Evolutionary conservation across 2,888 invertebrate species (phyloP), one percentile per base, ranked within the genome.

Genomic region (Coremacera marginata): DNA sequence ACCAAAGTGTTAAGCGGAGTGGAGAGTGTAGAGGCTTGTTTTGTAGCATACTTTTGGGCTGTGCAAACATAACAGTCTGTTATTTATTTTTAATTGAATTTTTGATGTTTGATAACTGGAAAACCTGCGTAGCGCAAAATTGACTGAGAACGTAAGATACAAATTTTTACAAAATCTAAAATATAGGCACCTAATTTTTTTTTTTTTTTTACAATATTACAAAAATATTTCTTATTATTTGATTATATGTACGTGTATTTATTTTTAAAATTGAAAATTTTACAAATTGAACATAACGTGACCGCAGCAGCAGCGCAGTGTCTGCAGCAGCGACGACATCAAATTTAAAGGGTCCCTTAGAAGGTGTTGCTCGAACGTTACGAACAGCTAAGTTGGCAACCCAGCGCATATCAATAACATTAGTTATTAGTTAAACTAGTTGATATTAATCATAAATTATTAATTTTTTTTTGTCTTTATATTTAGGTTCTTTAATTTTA

Each of bases 141-240:
- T 55, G n/a, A 22, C 55, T 55, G 19, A n/a, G 9, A 55, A 19
- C 22, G 22, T 55, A 19, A 55, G 9, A 55, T 55, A 55, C n/a
- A 55, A 16, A 55, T 55, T 44, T 55, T 55, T 55, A 55, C 55
- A 55, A 31, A 63, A 44, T 44, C 44, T 44, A 44, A 63, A 63
- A 63, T 63, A n/a, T 27, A 63, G 63, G 63, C 63, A 63, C 63
- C 63, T 63, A 63, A 63, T 31, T 37, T 44, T 74, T 68, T 77
- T 71, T 49, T 77, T 70, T 76, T 57, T 34, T 25, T 51, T 68
- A 68, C 63, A 51, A 65, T 62, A 76, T 76, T 76, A 70, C 11
- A 37, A 70, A 68, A 71, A 72, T 73, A 67, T 51, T 37, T 75
- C 49, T 55, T 37, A 27, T 67, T 72, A 60, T n/a, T 44, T 44